Evolutionary conservation across 2,113 vertebrate genomes (phyloP), one percentile per base, ranked within the genome.

Genomic region (Sus scrofa): DNA sequence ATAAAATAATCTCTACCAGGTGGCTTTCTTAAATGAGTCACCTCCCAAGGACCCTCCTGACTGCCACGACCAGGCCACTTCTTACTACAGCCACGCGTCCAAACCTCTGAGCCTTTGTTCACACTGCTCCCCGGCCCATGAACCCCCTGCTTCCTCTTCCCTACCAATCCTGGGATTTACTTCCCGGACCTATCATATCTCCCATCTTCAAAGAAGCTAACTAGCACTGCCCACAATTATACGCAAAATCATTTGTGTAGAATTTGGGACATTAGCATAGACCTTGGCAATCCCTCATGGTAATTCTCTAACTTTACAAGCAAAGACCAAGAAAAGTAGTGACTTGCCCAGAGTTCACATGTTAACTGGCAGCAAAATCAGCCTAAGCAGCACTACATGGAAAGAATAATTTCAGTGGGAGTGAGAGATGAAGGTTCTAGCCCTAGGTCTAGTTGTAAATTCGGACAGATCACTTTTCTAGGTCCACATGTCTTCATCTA

Each of bases 301-400:
- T 75, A 86, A 79, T 16, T n/a, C 62, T 60, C 58, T 92, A 63
- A 84, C 75, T 95, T 92, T 73, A 58, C 14, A 93, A 94, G 27
- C 56, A 65, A 89, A 89, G 30, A 63, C 24, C 65, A 95, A 97
- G 60, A 83, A 89, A 95, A 92, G 34, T 77, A 7, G n/a, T 88
- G 62, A 71, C 20, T 77, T 96, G 63, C 71, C 58, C 65, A 95
- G 50, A 94, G 86, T 92, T 96, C 67, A 94, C 32, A 88, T 6
- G 30, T 54, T 39, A 79, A 71, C 86, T 7, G 84, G 44, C 2
- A 74, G 78, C 60, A 68, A 92, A 63, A 32, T 92, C 62, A 85
- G 37, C 90, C 52, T 75, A 90, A 84, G 58, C 20, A 95, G 15
- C 58, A 95, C 68, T 58, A 73, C 54, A 70, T 60, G 30, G 7